phyloP scores from a whole-genome alignment of 2,797 vertebrate genomes.

The Bradypus variegatus region DNA sequence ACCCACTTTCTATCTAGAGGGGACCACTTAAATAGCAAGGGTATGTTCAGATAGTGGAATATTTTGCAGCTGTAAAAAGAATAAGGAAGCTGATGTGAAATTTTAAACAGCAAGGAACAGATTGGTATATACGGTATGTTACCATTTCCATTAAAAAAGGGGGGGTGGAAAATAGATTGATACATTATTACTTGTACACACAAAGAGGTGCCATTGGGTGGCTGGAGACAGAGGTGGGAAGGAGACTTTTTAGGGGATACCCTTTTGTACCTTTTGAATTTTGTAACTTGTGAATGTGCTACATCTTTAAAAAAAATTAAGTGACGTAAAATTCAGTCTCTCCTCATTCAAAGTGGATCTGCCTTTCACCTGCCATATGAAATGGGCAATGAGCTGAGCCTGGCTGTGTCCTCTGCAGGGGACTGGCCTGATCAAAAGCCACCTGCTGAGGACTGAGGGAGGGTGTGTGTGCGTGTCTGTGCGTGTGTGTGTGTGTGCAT shows the following conservation, averaged over 20 bases:
- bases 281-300: background rate
- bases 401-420: background rate
- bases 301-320: background rate
- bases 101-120: background rate
- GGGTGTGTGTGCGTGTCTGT: too few species aligned
- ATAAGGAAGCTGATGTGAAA: background rate
- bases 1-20: background rate
- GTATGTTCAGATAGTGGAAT: background rate
- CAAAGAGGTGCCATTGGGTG: background rate
- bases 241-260: background rate
- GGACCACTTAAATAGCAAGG: fast-evolving
- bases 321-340: background rate
- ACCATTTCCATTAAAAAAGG: background rate
- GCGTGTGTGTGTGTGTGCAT: too few species aligned
- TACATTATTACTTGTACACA: background rate
- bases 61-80: background rate
- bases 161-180: background rate
- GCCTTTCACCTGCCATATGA: background rate
- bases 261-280: background rate
- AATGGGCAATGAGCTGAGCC: background rate
- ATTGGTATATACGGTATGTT: too few species aligned
- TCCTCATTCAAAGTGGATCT: background rate
- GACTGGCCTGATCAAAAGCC: background rate
- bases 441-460: background rate
- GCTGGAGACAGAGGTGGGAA: too few species aligned